Base-by-base conservation (phyloP, 2,113 vertebrate species). In the Tylochromis polylepis region DNA sequence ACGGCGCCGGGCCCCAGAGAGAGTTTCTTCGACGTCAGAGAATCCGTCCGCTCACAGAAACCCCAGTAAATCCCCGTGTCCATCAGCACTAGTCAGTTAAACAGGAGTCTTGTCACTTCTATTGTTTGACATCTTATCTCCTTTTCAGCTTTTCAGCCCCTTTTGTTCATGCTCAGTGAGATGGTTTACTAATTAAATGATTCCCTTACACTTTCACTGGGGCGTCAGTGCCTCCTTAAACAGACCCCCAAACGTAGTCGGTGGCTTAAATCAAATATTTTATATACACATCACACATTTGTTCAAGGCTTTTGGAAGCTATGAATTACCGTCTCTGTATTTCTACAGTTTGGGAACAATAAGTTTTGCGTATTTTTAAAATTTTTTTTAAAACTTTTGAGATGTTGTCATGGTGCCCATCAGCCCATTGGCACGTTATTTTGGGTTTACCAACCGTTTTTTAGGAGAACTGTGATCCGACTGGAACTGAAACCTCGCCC, bases 31-130 rank as follows among this genome's bases (percentile, higher is more conserved):
- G 9, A 82, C 83, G 57, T 90, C 87, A 62, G 87, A 85, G 79
- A 90, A 88, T 90, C 87, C 79, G 79, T 85, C 70, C 82, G 67
- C 84, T 58, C 79, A 58, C 72, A 87, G 70, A 81, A 87, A 55
- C 77, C 88, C 79, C 31, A 70, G 11, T 86, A 82, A 91, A 94
- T 92, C 89, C 83, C 79, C 24, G 36, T 79, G 67, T 92, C 90
- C 84, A 34, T 82, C 82, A 22, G 82, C 78, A 16, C 31, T 8
- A 87, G 53, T 86, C 87, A 78, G 80, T 89, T 84, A 88, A 91
- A 89, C 53, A 27, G 24, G 60, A 90, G 62, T 72, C 67, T 83
- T 67, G 36, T 58, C 53, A 31, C 72, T 49, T 86, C 65, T 81
- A 3, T 86, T 82, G 79, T 85, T 41, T 60, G 36, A 56, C 67